A percentile compares a stretch with the other conserved stretches of the same genome.
These are phyloP conservation scores for Haliclona indistincta DNA, from an alignment of 37 sponge, comb jelly and placozoan genomes.

Conservation along the genomic window DNA sequence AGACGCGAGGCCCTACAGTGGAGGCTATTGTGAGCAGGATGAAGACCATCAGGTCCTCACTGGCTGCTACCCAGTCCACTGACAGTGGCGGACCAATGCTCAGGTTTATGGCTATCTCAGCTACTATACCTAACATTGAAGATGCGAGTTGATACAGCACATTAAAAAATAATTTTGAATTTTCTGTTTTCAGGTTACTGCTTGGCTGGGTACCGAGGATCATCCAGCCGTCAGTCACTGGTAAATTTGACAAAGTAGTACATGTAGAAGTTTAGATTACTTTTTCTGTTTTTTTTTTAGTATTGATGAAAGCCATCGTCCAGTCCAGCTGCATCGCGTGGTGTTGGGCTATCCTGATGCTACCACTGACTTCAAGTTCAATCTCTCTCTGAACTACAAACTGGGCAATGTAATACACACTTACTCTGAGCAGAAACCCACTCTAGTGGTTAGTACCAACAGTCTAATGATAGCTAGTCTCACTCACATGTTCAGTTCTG, in stretches of 20 bases:
- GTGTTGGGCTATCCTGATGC: slow-evolving; percentile 88
- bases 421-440: slow-evolving; percentile 93
- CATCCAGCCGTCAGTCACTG: slow-evolving; percentile 47
- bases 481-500: slow-evolving; percentile 72
- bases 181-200: slow-evolving; percentile 56
- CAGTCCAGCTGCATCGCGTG: slow-evolving; percentile 89
- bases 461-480: background rate
- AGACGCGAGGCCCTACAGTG: slow-evolving; percentile 89
- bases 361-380: slow-evolving; percentile 89
- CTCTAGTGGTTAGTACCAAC: slow-evolving; percentile 74
- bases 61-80: slow-evolving; percentile 3
- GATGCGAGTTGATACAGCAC: slow-evolving; percentile 66
- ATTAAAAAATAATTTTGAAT: slow-evolving; percentile 6
- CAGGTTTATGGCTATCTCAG: slow-evolving; percentile 96
- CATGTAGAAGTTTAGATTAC: background rate
- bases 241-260: slow-evolving; percentile 14
- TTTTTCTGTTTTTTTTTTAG: slow-evolving; percentile 20
- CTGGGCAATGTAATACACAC: slow-evolving; percentile 84
- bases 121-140: slow-evolving; percentile 93
- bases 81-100: slow-evolving; percentile 22
- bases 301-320: slow-evolving; percentile 94
- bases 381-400: slow-evolving; percentile 92
- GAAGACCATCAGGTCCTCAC: slow-evolving; percentile 91
- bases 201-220: slow-evolving; percentile 85
- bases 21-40: slow-evolving; percentile 99